Percentiles rank a stretch among this genome's conserved stretches.
phyloP scores from a whole-genome alignment of 2,888 invertebrate species.

The Anoplius nigerrimus region DNA sequence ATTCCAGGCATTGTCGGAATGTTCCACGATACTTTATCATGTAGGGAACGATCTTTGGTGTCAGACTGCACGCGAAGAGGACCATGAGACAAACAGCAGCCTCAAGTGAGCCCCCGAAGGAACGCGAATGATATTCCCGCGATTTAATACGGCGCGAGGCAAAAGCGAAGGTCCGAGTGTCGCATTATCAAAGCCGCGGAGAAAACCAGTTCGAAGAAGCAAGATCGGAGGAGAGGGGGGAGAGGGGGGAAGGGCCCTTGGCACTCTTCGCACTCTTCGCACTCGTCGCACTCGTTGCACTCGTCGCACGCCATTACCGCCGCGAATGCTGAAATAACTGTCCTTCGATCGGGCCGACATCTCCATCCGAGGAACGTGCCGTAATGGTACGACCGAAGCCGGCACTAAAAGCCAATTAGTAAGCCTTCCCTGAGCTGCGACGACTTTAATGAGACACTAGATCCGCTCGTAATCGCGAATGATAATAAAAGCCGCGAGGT shows the following conservation, averaged over 20 bases:
- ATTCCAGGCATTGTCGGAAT: too few relatives aligned
- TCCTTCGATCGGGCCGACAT: slow-evolving; percentile 51
- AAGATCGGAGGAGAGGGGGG: slow-evolving; percentile 66
- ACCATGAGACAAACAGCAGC: neutral
- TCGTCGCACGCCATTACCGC: slow-evolving; percentile 80
- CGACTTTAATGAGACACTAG: neutral
- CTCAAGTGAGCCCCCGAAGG: slow-evolving; percentile 20
- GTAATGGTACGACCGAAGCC: slow-evolving; percentile 28
- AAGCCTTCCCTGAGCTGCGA: slow-evolving; percentile 16
- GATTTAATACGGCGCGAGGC: slow-evolving; percentile 39
- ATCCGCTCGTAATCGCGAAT: neutral
- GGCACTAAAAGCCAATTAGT: slow-evolving; percentile 49
- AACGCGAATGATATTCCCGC: slow-evolving; percentile 19
- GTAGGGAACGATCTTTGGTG: too few relatives aligned
- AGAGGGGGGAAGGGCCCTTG: too few relatives aligned
- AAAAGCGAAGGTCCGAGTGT: slow-evolving; percentile 27
- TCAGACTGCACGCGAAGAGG: too few relatives aligned
- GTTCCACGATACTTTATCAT: too few relatives aligned
- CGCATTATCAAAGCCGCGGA: slow-evolving; percentile 50
- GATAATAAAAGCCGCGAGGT: too few relatives aligned
- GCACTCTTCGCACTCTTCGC: slow-evolving; percentile 86
- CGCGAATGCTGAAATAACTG: slow-evolving; percentile 45
- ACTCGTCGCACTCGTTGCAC: slow-evolving; percentile 92
- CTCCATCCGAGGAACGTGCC: slow-evolving; percentile 37
- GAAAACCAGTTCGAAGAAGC: slow-evolving; percentile 49